Evolutionary conservation across 2,888 invertebrate genomes (phyloP).

Genomic region (Noctua pronuba): DNA sequence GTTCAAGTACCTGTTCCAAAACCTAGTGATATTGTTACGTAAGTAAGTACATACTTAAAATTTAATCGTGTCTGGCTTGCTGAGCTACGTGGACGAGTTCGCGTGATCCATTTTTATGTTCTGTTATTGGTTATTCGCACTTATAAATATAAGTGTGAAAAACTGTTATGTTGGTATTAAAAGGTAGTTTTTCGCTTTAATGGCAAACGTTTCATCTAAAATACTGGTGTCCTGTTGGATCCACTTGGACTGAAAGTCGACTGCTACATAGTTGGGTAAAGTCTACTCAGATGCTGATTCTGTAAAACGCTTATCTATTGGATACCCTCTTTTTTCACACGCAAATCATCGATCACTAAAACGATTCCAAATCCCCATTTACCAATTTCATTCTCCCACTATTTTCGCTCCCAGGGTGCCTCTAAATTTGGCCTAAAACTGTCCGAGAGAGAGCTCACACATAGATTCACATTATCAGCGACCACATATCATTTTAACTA

Average conservation of each 20-base stretch:
- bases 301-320: background rate
- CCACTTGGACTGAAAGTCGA: background rate
- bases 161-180: background rate
- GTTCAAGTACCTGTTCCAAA: slow-evolving; percentile 31
- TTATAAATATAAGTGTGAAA: background rate
- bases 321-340: background rate
- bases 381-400: background rate
- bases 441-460: slow-evolving; percentile 25
- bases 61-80: slow-evolving; percentile 37
- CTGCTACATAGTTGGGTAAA: background rate
- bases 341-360: background rate
- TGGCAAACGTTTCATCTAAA: too few relatives aligned
- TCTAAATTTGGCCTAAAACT: slow-evolving; percentile 34
- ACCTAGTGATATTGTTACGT: slow-evolving; percentile 4
- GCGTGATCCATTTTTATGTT: slow-evolving; percentile 9
- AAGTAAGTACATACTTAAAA: slow-evolving; percentile 29
- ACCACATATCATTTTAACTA: slow-evolving; percentile 53
- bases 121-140: background rate
- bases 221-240: background rate
- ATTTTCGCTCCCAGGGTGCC: slow-evolving; percentile 6
- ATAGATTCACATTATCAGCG: slow-evolving; percentile 23
- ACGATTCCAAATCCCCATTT: slow-evolving; percentile 16
- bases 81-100: slow-evolving; percentile 3
- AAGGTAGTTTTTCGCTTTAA: background rate
- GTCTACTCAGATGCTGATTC: background rate